Percentiles rank a stretch among this genome's conserved stretches.
Conservation (phyloP, 2,797 vertebrate species). For the Martes flavigula region DNA sequence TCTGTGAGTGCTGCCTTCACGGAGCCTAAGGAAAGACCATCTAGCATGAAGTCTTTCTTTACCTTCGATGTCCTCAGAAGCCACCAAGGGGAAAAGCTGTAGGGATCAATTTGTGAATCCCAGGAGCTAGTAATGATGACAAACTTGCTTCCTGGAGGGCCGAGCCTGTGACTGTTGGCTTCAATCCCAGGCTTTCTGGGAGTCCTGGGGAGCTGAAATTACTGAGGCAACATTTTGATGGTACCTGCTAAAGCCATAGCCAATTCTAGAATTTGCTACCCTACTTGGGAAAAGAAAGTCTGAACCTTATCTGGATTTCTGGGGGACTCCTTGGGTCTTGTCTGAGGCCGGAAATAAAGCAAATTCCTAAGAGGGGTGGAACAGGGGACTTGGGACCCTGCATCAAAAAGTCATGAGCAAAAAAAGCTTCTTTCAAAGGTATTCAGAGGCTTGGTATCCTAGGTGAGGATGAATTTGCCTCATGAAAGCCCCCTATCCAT, state of each 20-base stretch:
- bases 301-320: conserved; percentile 15
- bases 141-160: conserved; percentile 35
- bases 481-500: not conserved
- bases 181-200: not conserved
- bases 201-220: conserved; percentile 6
- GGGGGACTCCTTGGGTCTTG: not conserved
- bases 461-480: not conserved
- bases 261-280: conserved; percentile 42
- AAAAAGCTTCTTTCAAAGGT: not conserved
- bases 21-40: conserved; percentile 40
- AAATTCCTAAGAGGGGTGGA: not conserved
- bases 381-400: not conserved
- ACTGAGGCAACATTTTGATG: conserved; percentile 39
- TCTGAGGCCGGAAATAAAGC: conserved; percentile 30
- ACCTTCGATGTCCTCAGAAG: not conserved
- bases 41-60: conserved; percentile 42
- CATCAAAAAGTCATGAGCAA: not conserved
- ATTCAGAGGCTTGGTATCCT: not conserved
- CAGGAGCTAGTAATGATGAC: not conserved
- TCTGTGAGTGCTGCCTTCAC: not conserved
- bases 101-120: not conserved
- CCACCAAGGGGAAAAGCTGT: not conserved
- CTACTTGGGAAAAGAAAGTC: conserved; percentile 37
- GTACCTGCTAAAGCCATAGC: not conserved
- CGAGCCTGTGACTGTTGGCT: not conserved